Evolutionary conservation across 2,888 invertebrate genomes (phyloP).

Genomic region (Encarsia formosa): DNA sequence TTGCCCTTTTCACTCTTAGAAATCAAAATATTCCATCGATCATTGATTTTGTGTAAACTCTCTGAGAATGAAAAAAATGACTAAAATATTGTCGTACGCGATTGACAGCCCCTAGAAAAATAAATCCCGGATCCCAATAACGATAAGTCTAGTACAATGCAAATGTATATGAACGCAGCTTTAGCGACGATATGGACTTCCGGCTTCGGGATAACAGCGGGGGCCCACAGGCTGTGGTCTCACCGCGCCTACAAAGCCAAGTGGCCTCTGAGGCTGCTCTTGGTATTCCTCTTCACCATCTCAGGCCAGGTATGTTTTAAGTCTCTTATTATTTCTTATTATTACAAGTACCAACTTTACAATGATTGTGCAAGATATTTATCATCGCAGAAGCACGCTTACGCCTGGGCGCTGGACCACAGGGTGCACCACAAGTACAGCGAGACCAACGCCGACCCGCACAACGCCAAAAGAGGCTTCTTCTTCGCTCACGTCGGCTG

Average conservation of each 20-base stretch:
- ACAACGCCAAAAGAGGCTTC: constrained; percentile 88
- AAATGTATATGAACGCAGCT: too few relatives aligned
- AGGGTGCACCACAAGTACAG: constrained; percentile 90
- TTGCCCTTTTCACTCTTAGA: too few relatives aligned
- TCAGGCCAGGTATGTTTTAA: constrained; percentile 73
- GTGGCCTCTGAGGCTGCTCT: constrained; percentile 76
- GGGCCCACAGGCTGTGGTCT: constrained; percentile 93
- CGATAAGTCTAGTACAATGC: too few relatives aligned
- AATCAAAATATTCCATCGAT: too few relatives aligned
- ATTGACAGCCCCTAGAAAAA: too few relatives aligned
- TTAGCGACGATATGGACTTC: not conserved
- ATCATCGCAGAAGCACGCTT: constrained; percentile 64
- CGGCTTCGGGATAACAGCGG: constrained; percentile 92
- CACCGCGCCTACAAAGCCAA: constrained; percentile 95
- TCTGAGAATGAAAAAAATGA: too few relatives aligned
- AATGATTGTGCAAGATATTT: not conserved
- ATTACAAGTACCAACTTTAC: not conserved
- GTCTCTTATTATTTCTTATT: not conserved
- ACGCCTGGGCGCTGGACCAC: constrained; percentile 74
- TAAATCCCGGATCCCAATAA: too few relatives aligned
- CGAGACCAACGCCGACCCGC: constrained; percentile 91
- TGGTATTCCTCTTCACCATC: constrained; percentile 79
- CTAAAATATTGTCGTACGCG: too few relatives aligned
- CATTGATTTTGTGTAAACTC: too few relatives aligned
- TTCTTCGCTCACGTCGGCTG: constrained; percentile 91